phyloP scores from a whole-genome alignment of 2,888 invertebrate genomes.

The Drosophila atroscutellata region DNA sequence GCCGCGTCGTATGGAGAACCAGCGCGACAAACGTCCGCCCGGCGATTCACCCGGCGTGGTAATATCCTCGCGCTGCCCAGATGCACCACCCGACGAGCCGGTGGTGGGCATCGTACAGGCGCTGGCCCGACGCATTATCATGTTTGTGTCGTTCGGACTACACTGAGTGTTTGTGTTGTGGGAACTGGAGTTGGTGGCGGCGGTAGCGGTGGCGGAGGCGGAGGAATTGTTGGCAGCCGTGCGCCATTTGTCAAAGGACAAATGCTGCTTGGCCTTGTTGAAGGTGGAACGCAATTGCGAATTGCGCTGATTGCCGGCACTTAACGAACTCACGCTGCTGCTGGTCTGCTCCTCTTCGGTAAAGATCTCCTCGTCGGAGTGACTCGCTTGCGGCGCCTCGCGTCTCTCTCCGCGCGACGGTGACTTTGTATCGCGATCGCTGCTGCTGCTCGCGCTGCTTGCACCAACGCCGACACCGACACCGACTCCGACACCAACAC shows the following conservation, averaged over 20 bases:
- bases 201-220: slow-evolving; percentile 45
- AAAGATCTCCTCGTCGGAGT: slow-evolving; percentile 89
- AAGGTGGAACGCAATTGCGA: slow-evolving; percentile 92
- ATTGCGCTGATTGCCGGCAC: slow-evolving; percentile 87
- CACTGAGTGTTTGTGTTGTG: slow-evolving; percentile 23
- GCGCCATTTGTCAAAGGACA: slow-evolving; percentile 91
- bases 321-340: slow-evolving; percentile 82
- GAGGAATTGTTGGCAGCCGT: slow-evolving; percentile 78
- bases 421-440: slow-evolving; percentile 85
- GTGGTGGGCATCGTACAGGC: slow-evolving; percentile 71
- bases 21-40: slow-evolving; percentile 92
- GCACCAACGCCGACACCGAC: slow-evolving; percentile 33
- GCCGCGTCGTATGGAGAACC: slow-evolving; percentile 95
- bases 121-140: slow-evolving; percentile 77
- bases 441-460: slow-evolving; percentile 84
- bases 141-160: slow-evolving; percentile 54
- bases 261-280: slow-evolving; percentile 92
- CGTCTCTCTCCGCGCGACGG: slow-evolving; percentile 81
- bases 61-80: slow-evolving; percentile 76
- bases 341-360: slow-evolving; percentile 80
- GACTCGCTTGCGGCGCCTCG: slow-evolving; percentile 71
- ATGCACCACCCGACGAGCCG: slow-evolving; percentile 29
- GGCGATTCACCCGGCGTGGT: slow-evolving; percentile 89
- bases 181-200: not conserved
- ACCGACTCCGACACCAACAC: slow-evolving; percentile 58